A percentile compares a stretch with the other conserved stretches of the same genome.
Evolutionary conservation across 2,797 vertebrate genomes (phyloP).

Genomic region (Alauda arvensis): DNA sequence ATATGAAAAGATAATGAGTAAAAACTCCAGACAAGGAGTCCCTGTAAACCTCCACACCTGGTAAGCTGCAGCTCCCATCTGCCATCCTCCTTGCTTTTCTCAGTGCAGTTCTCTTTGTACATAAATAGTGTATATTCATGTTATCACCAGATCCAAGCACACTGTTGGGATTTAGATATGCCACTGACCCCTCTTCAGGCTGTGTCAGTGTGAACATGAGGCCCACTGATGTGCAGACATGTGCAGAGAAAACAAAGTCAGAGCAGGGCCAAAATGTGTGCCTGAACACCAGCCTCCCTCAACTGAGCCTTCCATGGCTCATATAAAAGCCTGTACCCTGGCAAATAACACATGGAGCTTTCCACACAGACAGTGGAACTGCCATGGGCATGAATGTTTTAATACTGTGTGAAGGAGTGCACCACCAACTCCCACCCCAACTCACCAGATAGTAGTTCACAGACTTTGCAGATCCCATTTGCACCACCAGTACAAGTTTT

Average conservation of each 20-base stretch:
- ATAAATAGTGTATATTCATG: not conserved
- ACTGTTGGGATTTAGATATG: slow-evolving; percentile 3
- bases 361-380: not conserved
- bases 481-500: not conserved
- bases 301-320: not conserved
- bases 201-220: not conserved
- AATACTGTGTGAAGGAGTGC: not conserved
- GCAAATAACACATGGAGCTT: not conserved
- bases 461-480: not conserved
- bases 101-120: not conserved
- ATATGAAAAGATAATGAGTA: slow-evolving; percentile 19
- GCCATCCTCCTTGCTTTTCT: not conserved
- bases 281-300: not conserved
- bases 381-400: not conserved
- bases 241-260: not conserved
- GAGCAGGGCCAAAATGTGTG: not conserved
- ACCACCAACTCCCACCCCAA: not conserved
- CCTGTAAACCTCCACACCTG: slow-evolving; percentile 17
- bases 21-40: slow-evolving; percentile 10
- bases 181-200: not conserved
- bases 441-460: not conserved
- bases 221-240: not conserved
- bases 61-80: not conserved
- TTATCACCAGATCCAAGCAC: not conserved
- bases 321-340: not conserved